These are phyloP conservation scores for Hoplostethus atlanticus DNA, from an alignment of 2,797 vertebrate species.

Conservation along the genomic window DNA sequence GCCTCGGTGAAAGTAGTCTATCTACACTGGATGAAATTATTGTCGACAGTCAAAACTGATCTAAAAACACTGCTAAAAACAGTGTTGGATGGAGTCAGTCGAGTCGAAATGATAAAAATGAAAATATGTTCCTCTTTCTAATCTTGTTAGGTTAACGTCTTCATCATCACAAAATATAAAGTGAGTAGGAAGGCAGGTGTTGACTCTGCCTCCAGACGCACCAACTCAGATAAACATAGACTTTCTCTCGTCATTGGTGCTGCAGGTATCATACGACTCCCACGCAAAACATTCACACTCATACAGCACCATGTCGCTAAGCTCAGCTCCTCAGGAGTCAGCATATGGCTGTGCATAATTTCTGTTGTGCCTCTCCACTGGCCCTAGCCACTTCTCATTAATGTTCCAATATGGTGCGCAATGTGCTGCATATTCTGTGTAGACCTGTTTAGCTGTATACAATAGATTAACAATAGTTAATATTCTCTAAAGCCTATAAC, in stretches of 20 bases:
- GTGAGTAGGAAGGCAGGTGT: constrained; percentile 58
- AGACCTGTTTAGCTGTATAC: not conserved
- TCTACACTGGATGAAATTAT: not conserved
- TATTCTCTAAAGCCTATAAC: no score
- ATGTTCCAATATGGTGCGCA: constrained; percentile 38
- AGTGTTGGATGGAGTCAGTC: constrained; percentile 11
- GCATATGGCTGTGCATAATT: constrained; percentile 62
- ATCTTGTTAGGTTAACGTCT: constrained; percentile 26
- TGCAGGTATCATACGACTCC: constrained; percentile 44
- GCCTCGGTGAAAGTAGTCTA: not conserved
- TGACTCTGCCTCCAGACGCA: constrained; percentile 40
- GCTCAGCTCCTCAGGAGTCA: constrained; percentile 53
- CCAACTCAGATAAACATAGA: constrained; percentile 38
- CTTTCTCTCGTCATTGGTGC: constrained; percentile 5
- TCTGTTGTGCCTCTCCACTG: constrained; percentile 29
- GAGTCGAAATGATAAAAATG: not conserved
- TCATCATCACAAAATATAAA: constrained; percentile 20
- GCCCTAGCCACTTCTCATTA: constrained; percentile 44
- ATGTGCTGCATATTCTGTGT: constrained; percentile 24
- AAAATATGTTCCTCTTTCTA: constrained; percentile 20
- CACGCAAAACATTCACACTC: constrained; percentile 35
- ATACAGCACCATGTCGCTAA: constrained; percentile 16
- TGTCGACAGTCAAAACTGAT: not conserved
- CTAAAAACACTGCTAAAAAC: constrained; percentile 5
- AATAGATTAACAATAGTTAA: not conserved